Evolutionary conservation across 2,888 invertebrate species (phyloP).

Genomic region (Capitulum mitella): DNA sequence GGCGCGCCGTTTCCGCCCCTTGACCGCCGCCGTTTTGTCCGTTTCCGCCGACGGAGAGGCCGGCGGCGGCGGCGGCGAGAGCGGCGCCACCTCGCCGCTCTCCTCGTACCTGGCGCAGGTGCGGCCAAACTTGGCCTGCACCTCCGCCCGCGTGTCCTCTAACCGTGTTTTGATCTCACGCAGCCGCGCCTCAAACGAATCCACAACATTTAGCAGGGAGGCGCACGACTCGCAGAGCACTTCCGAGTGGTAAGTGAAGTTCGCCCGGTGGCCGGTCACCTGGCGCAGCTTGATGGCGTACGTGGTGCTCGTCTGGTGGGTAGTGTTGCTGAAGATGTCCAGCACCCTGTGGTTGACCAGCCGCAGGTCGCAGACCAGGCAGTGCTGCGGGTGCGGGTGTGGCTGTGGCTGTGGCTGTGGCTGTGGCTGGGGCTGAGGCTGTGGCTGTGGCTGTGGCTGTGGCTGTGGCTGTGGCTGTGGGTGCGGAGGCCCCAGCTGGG

Average conservation of each 20-base stretch:
- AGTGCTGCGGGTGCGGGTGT: background rate
- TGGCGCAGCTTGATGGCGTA: constrained; percentile 24
- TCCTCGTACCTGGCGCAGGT: background rate
- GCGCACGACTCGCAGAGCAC: constrained; percentile 21
- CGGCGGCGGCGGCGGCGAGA: background rate
- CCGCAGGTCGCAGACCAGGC: background rate
- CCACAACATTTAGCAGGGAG: background rate
- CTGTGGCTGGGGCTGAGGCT: too few species aligned
- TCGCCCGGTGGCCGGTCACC: background rate
- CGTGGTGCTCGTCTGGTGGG: constrained; percentile 22
- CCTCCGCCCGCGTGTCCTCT: background rate
- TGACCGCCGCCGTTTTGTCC: background rate
- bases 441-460: background rate
- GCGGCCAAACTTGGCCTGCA: background rate
- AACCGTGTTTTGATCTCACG: background rate
- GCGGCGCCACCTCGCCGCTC: background rate
- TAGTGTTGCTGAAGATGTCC: constrained; percentile 12
- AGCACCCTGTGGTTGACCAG: constrained; percentile 1
- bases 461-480: background rate
- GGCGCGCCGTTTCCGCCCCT: background rate
- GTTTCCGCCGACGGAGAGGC: background rate
- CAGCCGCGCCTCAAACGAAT: constrained; percentile 8
- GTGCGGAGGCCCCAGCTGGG: background rate
- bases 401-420: too few species aligned
- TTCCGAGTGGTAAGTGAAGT: constrained; percentile 7